These are phyloP conservation scores for Colius striatus DNA, from an alignment of 2,113 vertebrate genomes.

Conservation along the genomic window DNA sequence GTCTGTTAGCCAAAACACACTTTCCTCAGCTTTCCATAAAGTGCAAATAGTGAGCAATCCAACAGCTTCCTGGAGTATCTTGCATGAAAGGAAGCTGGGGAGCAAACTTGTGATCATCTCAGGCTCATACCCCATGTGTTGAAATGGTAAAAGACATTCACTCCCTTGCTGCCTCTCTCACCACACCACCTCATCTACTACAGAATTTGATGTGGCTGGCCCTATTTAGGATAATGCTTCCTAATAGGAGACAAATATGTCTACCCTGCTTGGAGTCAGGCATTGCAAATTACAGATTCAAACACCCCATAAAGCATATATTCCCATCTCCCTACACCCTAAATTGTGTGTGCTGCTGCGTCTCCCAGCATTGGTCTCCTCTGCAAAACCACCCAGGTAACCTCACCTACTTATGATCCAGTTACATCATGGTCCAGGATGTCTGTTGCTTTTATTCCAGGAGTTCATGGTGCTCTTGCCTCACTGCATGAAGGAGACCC, in stretches of 20 bases:
- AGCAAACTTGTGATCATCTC: neutral
- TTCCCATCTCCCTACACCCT: neutral
- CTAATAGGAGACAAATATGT: neutral
- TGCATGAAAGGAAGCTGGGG: neutral
- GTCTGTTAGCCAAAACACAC: neutral
- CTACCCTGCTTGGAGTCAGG: neutral
- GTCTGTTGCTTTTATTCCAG: neutral
- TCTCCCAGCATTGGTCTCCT: neutral
- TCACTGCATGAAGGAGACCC: neutral
- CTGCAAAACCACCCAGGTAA: neutral
- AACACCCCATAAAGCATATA: neutral
- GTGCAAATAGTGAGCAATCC: neutral
- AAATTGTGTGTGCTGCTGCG: rapidly evolving
- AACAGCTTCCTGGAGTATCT: neutral
- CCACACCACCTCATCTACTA: neutral
- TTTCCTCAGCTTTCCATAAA: neutral
- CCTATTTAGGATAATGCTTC: neutral
- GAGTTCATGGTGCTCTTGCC: neutral
- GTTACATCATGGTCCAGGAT: too few relatives aligned
- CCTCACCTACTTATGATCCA: neutral
- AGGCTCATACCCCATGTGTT: neutral
- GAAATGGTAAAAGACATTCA: neutral
- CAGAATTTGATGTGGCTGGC: neutral
- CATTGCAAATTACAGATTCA: rapidly evolving
- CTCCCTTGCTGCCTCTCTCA: neutral